These are phyloP conservation scores for Zoanthus sociatus DNA, from an alignment of 92 coral and sea anemone genomes.

Conservation along the genomic window DNA sequence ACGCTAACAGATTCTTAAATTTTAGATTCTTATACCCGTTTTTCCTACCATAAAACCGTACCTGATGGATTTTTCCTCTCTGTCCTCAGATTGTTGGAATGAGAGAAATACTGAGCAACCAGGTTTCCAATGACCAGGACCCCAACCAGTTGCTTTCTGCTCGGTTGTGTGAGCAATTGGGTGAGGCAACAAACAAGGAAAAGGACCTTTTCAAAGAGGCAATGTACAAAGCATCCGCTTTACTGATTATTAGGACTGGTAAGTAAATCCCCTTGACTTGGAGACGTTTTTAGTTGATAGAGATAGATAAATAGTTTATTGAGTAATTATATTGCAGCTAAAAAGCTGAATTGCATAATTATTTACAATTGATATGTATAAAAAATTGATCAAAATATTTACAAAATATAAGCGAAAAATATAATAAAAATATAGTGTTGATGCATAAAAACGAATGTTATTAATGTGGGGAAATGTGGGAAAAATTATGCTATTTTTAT, in stretches of 20 bases:
- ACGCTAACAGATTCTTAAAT: too few species aligned
- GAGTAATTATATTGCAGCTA: too few species aligned
- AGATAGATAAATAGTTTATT: too few species aligned
- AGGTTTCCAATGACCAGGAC: slow-evolving; percentile 39
- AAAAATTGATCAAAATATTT: too few species aligned
- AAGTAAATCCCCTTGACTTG: neutral
- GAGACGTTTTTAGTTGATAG: too few species aligned
- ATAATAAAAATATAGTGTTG: too few species aligned
- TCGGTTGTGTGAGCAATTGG: slow-evolving; percentile 74
- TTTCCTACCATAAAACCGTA: neutral
- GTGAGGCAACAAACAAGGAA: slow-evolving; percentile 56
- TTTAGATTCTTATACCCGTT: neutral
- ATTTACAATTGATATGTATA: too few species aligned
- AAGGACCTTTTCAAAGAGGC: slow-evolving; percentile 81
- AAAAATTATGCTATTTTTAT: too few species aligned
- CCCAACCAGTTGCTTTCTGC: slow-evolving; percentile 40
- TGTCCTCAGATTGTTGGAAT: slow-evolving; percentile 17
- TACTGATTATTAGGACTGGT: slow-evolving; percentile 81
- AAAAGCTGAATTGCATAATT: too few species aligned
- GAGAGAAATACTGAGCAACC: slow-evolving; percentile 31
- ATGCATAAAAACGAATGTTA: too few species aligned
- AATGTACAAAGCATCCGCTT: slow-evolving; percentile 92
- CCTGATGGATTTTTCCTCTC: neutral
- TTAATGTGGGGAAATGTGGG: too few species aligned
- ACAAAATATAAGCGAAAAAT: too few species aligned